Evolutionary conservation across 1,140 invertebrate species (phyloP).

Genomic region (Sinella curviseta): DNA sequence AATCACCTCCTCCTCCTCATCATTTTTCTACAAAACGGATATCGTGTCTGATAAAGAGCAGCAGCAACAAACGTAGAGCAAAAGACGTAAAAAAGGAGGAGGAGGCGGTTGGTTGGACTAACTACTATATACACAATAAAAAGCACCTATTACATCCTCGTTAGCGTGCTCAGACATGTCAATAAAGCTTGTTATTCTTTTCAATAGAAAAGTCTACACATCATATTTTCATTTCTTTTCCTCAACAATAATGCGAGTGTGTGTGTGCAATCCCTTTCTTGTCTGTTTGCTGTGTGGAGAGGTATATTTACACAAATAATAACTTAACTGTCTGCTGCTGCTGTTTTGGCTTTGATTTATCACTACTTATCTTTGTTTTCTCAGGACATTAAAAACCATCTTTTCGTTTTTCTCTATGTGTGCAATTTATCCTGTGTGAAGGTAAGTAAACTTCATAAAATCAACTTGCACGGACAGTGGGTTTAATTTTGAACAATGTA

Average conservation of each 20-base stretch:
- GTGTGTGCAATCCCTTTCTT: no score
- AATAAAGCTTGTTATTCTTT: not conserved
- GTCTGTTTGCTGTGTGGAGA: no score
- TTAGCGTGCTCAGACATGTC: slow-evolving; percentile 14
- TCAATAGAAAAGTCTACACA: not conserved
- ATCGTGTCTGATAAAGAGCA: not conserved
- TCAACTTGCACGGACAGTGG: no score
- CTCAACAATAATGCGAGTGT: no score
- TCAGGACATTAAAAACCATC: not conserved
- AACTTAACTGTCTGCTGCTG: no score
- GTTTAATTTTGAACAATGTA: no score
- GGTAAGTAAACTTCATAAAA: not conserved
- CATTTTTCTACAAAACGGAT: not conserved
- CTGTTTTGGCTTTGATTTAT: slow-evolving; percentile 4
- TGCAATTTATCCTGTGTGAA: not conserved
- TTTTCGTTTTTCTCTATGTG: not conserved
- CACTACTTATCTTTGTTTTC: slow-evolving; percentile 11
- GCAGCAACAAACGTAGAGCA: not conserved
- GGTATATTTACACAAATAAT: slow-evolving; percentile 12
- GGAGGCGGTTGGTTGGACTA: not conserved
- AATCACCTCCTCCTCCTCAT: not conserved
- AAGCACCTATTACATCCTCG: slow-evolving; percentile 6
- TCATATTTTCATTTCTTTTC: not conserved
- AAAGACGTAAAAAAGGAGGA: not conserved
- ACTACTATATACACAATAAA: not conserved